These are phyloP conservation scores for Macquaria australasica DNA, from an alignment of 2,113 vertebrate species.

Conservation along the genomic window DNA sequence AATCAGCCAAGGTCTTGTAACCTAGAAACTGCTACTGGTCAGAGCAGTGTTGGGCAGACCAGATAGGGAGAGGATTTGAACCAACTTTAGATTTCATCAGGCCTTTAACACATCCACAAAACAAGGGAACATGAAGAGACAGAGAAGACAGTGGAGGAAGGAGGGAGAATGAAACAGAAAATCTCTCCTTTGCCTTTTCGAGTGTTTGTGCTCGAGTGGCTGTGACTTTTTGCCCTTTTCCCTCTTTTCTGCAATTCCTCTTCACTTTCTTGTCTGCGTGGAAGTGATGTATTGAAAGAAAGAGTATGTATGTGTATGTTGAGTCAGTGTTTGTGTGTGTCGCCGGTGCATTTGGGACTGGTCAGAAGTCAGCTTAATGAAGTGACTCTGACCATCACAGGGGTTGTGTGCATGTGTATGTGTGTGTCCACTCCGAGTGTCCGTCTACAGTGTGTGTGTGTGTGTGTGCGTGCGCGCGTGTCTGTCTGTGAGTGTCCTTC, in stretches of 20 bases:
- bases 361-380: conserved; percentile 94
- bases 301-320: conserved; percentile 53
- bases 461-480: conserved; percentile 3
- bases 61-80: neutral
- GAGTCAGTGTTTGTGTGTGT: conserved; percentile 64
- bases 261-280: conserved; percentile 59
- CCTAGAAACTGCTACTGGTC: neutral
- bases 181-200: conserved; percentile 42
- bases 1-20: neutral
- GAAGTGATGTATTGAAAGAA: conserved; percentile 63
- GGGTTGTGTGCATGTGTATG: conserved; percentile 56
- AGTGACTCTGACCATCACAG: conserved; percentile 90
- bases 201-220: conserved; percentile 70
- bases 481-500: conserved; percentile 1
- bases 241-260: conserved; percentile 62
- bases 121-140: conserved; percentile 8
- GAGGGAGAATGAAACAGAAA: conserved; percentile 46
- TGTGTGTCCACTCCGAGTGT: conserved; percentile 42
- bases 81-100: neutral
- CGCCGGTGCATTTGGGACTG: conserved; percentile 80
- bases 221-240: conserved; percentile 76
- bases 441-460: conserved; percentile 31
- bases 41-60: neutral
- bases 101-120: conserved; percentile 11
- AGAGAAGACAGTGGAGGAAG: conserved; percentile 16